Evolutionary conservation across 2,113 vertebrate species (phyloP).

Genomic region (Phyllopteryx taeniolatus): DNA sequence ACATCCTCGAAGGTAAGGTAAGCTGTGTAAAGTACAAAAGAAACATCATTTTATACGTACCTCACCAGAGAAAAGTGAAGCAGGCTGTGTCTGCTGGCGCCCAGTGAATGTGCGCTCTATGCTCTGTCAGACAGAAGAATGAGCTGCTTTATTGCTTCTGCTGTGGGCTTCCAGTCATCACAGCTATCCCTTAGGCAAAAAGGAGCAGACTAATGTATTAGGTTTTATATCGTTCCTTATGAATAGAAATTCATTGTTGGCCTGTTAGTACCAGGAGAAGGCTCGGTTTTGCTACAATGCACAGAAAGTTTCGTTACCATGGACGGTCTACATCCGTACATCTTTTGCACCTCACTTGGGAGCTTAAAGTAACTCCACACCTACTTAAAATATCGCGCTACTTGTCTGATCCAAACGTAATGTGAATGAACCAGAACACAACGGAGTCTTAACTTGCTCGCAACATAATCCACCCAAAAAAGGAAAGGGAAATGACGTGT

Average conservation of each 20-base stretch:
- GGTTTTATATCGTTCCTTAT: constrained; percentile 19
- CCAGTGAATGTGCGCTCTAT: constrained; percentile 60
- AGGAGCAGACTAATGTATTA: constrained; percentile 14
- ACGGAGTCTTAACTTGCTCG: too few relatives aligned
- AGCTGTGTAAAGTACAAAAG: constrained; percentile 61
- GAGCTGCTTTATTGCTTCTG: constrained; percentile 59
- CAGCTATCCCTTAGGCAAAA: constrained; percentile 34
- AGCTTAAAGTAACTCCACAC: constrained; percentile 21
- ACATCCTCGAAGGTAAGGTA: constrained; percentile 39
- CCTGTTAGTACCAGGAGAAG: not conserved
- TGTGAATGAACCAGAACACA: too few relatives aligned
- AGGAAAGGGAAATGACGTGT: too few relatives aligned
- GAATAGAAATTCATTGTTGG: constrained; percentile 21
- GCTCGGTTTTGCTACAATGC: not conserved
- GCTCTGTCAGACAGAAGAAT: constrained; percentile 61
- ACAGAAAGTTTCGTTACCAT: constrained; percentile 25
- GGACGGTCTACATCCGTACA: constrained; percentile 5
- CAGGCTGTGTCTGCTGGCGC: constrained; percentile 54
- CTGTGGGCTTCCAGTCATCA: constrained; percentile 53
- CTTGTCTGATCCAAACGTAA: not conserved
- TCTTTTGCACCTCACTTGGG: not conserved
- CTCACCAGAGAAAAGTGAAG: constrained; percentile 38
- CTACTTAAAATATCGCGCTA: constrained; percentile 15
- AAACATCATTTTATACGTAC: constrained; percentile 57
- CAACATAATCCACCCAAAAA: too few relatives aligned